These are phyloP conservation scores for Pedicia rivosa DNA, from an alignment of 2,888 invertebrate species.

Conservation along the genomic window DNA sequence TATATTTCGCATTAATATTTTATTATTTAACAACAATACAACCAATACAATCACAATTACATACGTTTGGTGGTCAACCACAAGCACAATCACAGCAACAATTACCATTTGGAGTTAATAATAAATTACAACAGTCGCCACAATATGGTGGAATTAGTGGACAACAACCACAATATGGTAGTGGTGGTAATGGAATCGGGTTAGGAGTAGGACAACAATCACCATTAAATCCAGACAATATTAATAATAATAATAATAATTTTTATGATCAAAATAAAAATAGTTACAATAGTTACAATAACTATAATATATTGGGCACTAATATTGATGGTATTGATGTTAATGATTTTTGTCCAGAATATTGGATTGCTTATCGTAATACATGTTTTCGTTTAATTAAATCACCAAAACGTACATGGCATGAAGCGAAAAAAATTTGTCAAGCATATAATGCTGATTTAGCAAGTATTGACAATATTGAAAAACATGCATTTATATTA, in stretches of 20 bases:
- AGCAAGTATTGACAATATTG: slow-evolving; percentile 58
- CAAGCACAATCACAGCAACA: too few species aligned
- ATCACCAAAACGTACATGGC: slow-evolving; percentile 63
- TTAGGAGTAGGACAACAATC: too few species aligned
- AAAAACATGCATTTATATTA: slow-evolving; percentile 78
- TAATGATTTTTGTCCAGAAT: slow-evolving; percentile 52
- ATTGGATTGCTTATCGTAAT: slow-evolving; percentile 70
- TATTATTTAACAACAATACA: too few species aligned
- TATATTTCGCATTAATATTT: too few species aligned
- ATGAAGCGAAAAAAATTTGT: slow-evolving; percentile 71
- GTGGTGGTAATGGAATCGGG: too few species aligned
- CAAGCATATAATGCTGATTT: slow-evolving; percentile 70
- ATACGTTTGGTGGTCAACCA: too few species aligned
- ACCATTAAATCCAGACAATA: too few species aligned
- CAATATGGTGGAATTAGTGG: too few species aligned
- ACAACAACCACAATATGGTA: too few species aligned
- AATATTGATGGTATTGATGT: slow-evolving; percentile 19
- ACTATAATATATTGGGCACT: neutral
- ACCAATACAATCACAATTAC: too few species aligned
- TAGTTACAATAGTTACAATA: neutral
- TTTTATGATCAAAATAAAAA: neutral
- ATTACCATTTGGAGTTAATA: too few species aligned
- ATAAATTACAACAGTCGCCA: too few species aligned
- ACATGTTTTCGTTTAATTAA: slow-evolving; percentile 83
- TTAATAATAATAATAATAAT: neutral